These are phyloP conservation scores for Percina caprodes DNA, from an alignment of 2,113 vertebrate species.

Conservation along the genomic window DNA sequence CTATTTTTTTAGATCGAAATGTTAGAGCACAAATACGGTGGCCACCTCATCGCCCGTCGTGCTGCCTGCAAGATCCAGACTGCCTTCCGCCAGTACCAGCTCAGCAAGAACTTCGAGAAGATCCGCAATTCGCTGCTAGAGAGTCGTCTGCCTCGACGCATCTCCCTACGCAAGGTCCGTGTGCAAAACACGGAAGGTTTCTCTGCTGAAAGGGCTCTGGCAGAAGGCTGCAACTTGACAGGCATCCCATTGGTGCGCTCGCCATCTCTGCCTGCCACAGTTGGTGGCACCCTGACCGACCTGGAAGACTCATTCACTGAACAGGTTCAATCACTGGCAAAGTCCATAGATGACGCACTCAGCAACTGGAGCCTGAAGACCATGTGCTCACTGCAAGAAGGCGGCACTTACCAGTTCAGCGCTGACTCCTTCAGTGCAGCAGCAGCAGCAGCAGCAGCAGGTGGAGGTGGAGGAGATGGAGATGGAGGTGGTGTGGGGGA, in stretches of 20 bases:
- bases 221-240: slow-evolving; percentile 91
- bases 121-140: slow-evolving; percentile 98
- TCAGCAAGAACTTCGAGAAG: slow-evolving; percentile 99
- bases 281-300: slow-evolving; percentile 92
- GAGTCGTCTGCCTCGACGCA: slow-evolving; percentile 95
- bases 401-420: slow-evolving; percentile 90
- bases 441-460: slow-evolving; percentile 42
- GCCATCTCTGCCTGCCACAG: slow-evolving; percentile 90
- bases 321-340: slow-evolving; percentile 97
- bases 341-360: slow-evolving; percentile 98
- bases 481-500: slow-evolving; percentile 60
- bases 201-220: slow-evolving; percentile 91
- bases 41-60: slow-evolving; percentile 95
- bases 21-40: slow-evolving; percentile 99
- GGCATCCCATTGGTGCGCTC: slow-evolving; percentile 93
- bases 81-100: slow-evolving; percentile 99
- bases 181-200: slow-evolving; percentile 91
- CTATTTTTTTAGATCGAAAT: slow-evolving; percentile 91
- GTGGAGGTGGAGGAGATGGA: slow-evolving; percentile 66
- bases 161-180: slow-evolving; percentile 94
- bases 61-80: slow-evolving; percentile 99
- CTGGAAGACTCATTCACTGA: slow-evolving; percentile 98
- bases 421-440: slow-evolving; percentile 87
- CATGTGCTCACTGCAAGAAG: slow-evolving; percentile 96
- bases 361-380: slow-evolving; percentile 98